A percentile compares a stretch with the other conserved stretches of the same genome.
Conservation (phyloP, 2,113 vertebrate genomes). For the Saccopteryx bilineata region DNA sequence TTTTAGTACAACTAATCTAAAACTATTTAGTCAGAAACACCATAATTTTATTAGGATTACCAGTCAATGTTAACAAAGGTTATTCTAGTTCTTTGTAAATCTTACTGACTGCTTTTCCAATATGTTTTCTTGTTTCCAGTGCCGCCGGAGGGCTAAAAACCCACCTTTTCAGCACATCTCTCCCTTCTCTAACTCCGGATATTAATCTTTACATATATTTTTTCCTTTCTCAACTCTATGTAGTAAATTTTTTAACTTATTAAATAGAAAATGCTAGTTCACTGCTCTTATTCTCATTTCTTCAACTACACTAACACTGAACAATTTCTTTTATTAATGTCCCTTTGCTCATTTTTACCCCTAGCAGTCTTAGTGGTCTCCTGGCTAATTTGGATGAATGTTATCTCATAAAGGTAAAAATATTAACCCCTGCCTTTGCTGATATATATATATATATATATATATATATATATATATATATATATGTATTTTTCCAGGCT, state of each 20-base stretch:
- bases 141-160: background rate
- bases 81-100: background rate
- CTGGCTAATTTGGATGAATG: background rate
- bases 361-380: background rate
- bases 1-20: background rate
- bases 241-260: background rate
- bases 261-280: background rate
- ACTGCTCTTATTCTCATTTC: background rate
- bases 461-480: background rate
- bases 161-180: background rate
- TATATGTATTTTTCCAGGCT: background rate
- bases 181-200: background rate
- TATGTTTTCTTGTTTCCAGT: background rate
- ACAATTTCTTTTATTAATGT: background rate
- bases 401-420: background rate
- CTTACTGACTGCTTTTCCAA: background rate
- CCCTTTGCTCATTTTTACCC: conserved; percentile 2
- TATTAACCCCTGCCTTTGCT: background rate
- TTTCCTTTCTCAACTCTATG: background rate
- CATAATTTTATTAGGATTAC: background rate
- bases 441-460: background rate
- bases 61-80: background rate
- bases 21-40: conserved; percentile 30
- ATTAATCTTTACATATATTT: background rate
- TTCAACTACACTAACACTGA: background rate